Base-by-base conservation (phyloP, 2,888 invertebrate species). In the Hecatera dysodea region DNA sequence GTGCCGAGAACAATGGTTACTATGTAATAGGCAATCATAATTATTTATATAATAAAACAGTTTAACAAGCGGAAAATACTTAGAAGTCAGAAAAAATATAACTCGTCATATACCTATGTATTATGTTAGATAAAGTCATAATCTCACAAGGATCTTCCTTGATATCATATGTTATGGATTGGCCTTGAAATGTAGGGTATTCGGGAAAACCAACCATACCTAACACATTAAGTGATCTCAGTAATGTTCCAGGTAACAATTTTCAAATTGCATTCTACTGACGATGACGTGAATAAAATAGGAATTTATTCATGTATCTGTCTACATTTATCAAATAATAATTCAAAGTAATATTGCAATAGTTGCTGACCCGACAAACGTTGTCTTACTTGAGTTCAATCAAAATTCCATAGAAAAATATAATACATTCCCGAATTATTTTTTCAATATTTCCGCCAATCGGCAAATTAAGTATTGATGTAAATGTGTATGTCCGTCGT, bases 1-100 rank as follows among this genome's bases (percentile, higher is more conserved):
- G 19, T 42, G 29, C 29, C 17, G 2, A 61, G 56, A 83, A 79
- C 83, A 82, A 83, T 82, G 42, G 56, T 48, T 53, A 53, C 52
- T 56, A 66, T 59, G 17, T 72, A 63, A 44, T 50, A 59, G n/a
- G 5, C 44, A 29, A 70, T 62, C 39, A 72, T 44, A 48, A 63
- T 77, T 50, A 50, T n/a, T 50, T 39, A 22, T 24, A 53, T 66
- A 33, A 48, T 61, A 44, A 48, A 78, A 63, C 59, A 55, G 48
- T 44, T n/a, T 53, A 50, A 48, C 56, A 50, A 62, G 52, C 52
- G 68, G 72, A 71, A 44, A 72, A 65, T 59, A 50, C 24, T 50
- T 6, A 52, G 29, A 33, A 48, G 19, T 53, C 0, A 46, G 17
- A 42, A 55, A 61, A 53, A 66, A 52, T 64, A 55, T 15, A 19